These are phyloP conservation scores for Heliothis subflexa DNA, from an alignment of 1,140 invertebrate species.

Conservation along the genomic window DNA sequence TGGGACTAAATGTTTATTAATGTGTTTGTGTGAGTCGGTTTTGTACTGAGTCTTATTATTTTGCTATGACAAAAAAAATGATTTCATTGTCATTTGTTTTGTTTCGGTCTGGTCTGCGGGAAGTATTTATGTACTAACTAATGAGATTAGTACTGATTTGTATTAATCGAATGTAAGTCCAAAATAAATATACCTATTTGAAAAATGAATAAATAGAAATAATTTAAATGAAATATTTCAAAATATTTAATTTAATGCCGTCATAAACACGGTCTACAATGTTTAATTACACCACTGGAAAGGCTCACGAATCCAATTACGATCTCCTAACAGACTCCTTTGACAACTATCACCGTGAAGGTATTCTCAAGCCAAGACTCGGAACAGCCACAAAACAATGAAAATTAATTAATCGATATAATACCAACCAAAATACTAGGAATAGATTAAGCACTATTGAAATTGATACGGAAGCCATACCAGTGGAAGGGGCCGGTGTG, in stretches of 20 bases:
- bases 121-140: too few relatives aligned
- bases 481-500: slow-evolving; percentile 49
- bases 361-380: not conserved
- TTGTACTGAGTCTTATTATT: slow-evolving; percentile 30
- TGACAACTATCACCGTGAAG: not conserved
- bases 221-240: too few relatives aligned
- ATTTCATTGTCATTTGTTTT: not conserved
- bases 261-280: too few relatives aligned
- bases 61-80: not conserved
- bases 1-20: slow-evolving; percentile 52
- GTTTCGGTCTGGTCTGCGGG: not conserved
- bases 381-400: slow-evolving; percentile 4
- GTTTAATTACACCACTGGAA: not conserved
- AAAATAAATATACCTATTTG: too few relatives aligned
- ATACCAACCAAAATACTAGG: slow-evolving; percentile 52
- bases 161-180: too few relatives aligned
- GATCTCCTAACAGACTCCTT: not conserved
- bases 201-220: too few relatives aligned
- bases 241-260: too few relatives aligned
- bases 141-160: too few relatives aligned
- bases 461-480: slow-evolving; percentile 67
- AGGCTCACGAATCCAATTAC: not conserved
- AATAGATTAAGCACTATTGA: slow-evolving; percentile 58
- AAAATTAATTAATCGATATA: slow-evolving; percentile 60
- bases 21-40: slow-evolving; percentile 43